Percentiles rank a stretch among this genome's conserved stretches.
These are phyloP conservation scores for Lamellibrachia satsuma DNA, from an alignment of 2,888 invertebrate species.

Conservation along the genomic window DNA sequence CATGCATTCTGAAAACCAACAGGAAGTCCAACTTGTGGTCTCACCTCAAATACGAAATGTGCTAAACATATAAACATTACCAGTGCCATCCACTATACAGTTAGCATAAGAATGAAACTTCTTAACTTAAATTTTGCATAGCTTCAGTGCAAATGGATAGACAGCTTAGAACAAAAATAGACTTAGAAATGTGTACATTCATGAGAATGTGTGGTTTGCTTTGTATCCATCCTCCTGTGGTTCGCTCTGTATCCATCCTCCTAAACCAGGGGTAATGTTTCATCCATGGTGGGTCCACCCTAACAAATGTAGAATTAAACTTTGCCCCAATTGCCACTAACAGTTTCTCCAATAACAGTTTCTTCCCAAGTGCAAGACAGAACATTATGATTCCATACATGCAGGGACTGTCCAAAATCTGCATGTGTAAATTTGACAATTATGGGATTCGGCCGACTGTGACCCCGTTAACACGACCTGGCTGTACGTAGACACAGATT, in stretches of 20 bases:
- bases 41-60: no score
- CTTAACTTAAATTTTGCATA: no score
- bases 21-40: no score
- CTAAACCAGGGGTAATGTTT: background rate
- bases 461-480: background rate
- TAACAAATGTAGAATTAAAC: background rate
- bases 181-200: no score
- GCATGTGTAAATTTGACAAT: background rate
- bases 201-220: no score
- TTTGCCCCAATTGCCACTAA: background rate
- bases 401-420: background rate
- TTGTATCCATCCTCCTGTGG: no score
- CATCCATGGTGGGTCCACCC: background rate
- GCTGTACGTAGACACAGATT: background rate
- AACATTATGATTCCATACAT: background rate
- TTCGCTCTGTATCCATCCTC: background rate
- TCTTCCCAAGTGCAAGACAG: background rate
- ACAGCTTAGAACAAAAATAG: no score
- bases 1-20: no score
- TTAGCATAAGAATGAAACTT: no score
- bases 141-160: no score
- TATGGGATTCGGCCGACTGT: background rate
- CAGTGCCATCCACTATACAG: no score
- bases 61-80: no score
- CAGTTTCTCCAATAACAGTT: background rate